Evolutionary conservation across 2,888 invertebrate genomes (phyloP).

Genomic region (Cryptosula pallasiana): DNA sequence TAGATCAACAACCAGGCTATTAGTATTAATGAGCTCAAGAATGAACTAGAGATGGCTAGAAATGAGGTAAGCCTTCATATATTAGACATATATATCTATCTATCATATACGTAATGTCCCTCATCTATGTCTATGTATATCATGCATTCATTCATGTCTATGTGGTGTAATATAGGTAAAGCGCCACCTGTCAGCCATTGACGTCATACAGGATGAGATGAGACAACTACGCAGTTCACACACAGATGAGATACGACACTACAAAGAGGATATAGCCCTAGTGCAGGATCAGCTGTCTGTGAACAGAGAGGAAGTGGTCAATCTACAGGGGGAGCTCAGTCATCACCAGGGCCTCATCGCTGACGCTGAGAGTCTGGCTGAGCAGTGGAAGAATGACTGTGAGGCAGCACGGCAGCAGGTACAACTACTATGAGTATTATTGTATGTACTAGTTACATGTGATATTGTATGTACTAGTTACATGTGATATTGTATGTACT

Average conservation of each 20-base stretch:
- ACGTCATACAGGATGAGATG: conserved; percentile 45
- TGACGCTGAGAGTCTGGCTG: conserved; percentile 41
- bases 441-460: too few species aligned
- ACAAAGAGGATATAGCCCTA: conserved; percentile 30
- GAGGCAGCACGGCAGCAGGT: conserved; percentile 48
- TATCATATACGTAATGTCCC: too few species aligned
- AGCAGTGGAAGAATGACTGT: conserved; percentile 43
- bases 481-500: too few species aligned
- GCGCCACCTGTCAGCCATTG: conserved; percentile 42
- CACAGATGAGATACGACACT: conserved; percentile 39
- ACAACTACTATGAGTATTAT: too few species aligned
- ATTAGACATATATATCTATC: too few species aligned
- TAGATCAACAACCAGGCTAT: conserved; percentile 20
- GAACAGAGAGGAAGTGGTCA: conserved; percentile 18
- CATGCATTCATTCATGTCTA: too few species aligned
- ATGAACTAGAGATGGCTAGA: conserved; percentile 37
- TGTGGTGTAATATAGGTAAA: conserved; percentile 35
- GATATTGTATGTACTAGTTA: too few species aligned
- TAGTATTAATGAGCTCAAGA: conserved; percentile 37
- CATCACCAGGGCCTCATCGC: conserved; percentile 13
- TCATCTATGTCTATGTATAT: neutral
- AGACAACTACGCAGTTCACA: conserved; percentile 37
- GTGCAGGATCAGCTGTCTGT: conserved; percentile 21
- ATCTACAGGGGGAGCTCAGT: conserved; percentile 2
- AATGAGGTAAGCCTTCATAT: conserved; percentile 43